phyloP scores from a whole-genome alignment of 23 tunicate genomes.

The Clavelina lepadiformis region DNA sequence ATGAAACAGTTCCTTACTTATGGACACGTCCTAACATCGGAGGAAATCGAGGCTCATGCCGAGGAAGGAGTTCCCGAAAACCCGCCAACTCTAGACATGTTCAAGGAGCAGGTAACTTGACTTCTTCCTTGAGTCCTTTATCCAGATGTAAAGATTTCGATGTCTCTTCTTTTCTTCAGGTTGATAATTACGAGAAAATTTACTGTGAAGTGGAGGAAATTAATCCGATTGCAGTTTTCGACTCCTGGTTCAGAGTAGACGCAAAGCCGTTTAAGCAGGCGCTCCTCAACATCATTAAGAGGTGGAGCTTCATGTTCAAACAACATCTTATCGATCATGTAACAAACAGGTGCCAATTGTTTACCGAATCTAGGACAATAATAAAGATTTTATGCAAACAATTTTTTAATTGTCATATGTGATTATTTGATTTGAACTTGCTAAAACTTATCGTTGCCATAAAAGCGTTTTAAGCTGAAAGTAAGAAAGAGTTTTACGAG shows the following conservation, averaged over 20 bases:
- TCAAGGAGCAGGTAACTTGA: slow-evolving; percentile 97
- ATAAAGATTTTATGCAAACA: too few relatives aligned
- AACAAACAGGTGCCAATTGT: slow-evolving; percentile 94
- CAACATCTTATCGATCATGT: slow-evolving; percentile 98
- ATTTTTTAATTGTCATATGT: too few relatives aligned
- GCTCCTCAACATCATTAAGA: slow-evolving; percentile 90
- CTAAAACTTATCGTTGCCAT: neutral
- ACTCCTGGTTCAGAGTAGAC: slow-evolving; percentile 93
- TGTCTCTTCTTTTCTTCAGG: slow-evolving; percentile 40
- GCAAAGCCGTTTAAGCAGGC: slow-evolving; percentile 97
- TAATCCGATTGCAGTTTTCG: slow-evolving; percentile 82
- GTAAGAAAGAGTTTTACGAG: too few relatives aligned
- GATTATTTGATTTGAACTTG: too few relatives aligned
- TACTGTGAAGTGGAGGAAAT: slow-evolving; percentile 96
- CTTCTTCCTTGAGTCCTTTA: too few relatives aligned
- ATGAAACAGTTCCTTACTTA: slow-evolving; percentile 98
- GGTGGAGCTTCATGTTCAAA: slow-evolving; percentile 99
- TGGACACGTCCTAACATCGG: slow-evolving; percentile 94
- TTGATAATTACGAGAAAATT: slow-evolving; percentile 88
- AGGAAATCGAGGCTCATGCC: slow-evolving; percentile 98
- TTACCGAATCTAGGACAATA: too few relatives aligned
- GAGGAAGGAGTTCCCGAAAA: slow-evolving; percentile 97
- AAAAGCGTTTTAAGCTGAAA: too few relatives aligned
- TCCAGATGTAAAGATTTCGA: too few relatives aligned
- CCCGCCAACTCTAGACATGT: slow-evolving; percentile 97